Conservation (phyloP, 1,140 invertebrate species). For the Sycophaga agraensis region DNA sequence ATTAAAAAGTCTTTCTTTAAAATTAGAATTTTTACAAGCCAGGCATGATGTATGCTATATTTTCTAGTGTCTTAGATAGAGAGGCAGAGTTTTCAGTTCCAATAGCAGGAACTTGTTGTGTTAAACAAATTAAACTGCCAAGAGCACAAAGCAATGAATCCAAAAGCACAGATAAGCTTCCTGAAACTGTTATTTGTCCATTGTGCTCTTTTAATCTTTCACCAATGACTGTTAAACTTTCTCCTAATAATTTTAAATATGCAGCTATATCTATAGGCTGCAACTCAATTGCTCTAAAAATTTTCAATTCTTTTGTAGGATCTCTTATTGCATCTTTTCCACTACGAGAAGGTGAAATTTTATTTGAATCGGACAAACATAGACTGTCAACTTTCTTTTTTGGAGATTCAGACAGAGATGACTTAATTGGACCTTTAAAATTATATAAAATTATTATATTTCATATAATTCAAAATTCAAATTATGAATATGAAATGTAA, state of each 20-base stretch:
- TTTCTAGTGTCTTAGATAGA: constrained; percentile 81
- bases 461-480: too few relatives aligned
- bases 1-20: constrained; percentile 3
- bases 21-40: constrained; percentile 70
- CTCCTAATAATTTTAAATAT: constrained; percentile 88
- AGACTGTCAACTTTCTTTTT: constrained; percentile 5
- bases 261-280: constrained; percentile 89
- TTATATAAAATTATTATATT: not conserved
- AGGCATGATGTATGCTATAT: constrained; percentile 96
- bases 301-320: constrained; percentile 46
- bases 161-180: constrained; percentile 88
- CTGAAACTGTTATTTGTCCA: constrained; percentile 92
- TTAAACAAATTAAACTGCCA: constrained; percentile 85
- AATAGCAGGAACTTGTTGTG: constrained; percentile 77
- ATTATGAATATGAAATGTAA: not conserved
- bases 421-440: constrained; percentile 18
- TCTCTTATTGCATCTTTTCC: constrained; percentile 49
- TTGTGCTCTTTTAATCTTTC: constrained; percentile 90
- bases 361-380: not conserved
- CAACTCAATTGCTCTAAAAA: constrained; percentile 73
- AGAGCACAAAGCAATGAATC: constrained; percentile 91
- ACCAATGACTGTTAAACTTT: constrained; percentile 91
- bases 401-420: not conserved
- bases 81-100: constrained; percentile 71
- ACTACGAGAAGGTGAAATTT: constrained; percentile 2